Evolutionary conservation across 1,140 invertebrate genomes (phyloP).

Genomic region (Samia ricini): DNA sequence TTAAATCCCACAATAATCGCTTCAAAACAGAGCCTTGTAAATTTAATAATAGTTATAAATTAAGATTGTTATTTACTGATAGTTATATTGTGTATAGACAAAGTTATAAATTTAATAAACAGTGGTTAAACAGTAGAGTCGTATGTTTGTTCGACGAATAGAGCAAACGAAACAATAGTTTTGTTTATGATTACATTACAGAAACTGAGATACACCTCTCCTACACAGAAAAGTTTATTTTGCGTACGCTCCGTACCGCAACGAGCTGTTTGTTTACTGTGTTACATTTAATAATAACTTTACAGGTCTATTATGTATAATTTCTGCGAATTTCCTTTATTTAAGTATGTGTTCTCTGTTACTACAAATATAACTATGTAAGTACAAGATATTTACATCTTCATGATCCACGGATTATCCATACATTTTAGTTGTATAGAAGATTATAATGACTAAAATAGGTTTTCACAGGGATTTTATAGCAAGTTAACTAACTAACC

Average conservation of each 20-base stretch:
- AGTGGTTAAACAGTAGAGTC: background rate
- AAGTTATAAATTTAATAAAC: background rate
- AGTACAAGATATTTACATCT: too few relatives aligned
- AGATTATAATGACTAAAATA: too few relatives aligned
- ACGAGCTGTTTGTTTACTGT: background rate
- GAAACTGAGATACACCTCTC: background rate
- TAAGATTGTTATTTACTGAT: background rate
- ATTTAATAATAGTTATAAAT: background rate
- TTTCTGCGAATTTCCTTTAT: background rate
- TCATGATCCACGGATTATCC: too few relatives aligned
- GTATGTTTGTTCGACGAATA: background rate
- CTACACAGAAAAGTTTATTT: background rate
- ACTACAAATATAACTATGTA: background rate
- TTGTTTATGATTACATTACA: background rate
- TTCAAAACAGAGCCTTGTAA: background rate
- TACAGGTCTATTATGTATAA: background rate
- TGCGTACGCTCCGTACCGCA: background rate
- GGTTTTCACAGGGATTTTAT: too few relatives aligned
- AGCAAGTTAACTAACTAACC: too few relatives aligned
- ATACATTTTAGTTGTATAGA: too few relatives aligned
- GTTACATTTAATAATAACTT: background rate
- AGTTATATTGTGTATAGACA: background rate
- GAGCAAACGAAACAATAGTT: slow-evolving; percentile 1
- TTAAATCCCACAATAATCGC: background rate
- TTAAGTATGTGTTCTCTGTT: background rate